Evolutionary conservation across 1,140 invertebrate species (phyloP).

Genomic region (Neelides sp.): DNA sequence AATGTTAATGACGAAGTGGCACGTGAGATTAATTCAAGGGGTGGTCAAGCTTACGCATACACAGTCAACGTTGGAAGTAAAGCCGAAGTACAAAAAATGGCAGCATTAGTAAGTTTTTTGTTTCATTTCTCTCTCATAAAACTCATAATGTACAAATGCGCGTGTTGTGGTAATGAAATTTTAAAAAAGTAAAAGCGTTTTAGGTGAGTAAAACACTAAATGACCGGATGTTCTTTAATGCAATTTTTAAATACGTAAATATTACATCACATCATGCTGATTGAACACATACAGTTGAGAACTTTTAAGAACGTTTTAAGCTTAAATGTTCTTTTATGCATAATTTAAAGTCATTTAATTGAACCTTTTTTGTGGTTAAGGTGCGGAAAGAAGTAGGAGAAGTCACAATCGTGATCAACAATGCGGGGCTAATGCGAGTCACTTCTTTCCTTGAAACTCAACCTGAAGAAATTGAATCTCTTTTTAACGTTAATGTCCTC

Average conservation of each 20-base stretch:
- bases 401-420: slow-evolving; percentile 30
- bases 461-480: slow-evolving; percentile 20
- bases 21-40: slow-evolving; percentile 13
- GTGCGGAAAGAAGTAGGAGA: slow-evolving; percentile 27
- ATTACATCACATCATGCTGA: too few relatives aligned
- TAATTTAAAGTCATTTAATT: too few relatives aligned
- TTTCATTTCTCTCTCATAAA: too few relatives aligned
- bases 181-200: too few relatives aligned
- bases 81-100: slow-evolving; percentile 21
- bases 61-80: slow-evolving; percentile 27
- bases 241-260: too few relatives aligned
- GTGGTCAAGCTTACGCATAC: slow-evolving; percentile 25
- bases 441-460: slow-evolving; percentile 21
- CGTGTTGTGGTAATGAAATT: too few relatives aligned
- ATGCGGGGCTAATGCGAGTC: slow-evolving; percentile 27
- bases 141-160: too few relatives aligned
- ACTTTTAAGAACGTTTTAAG: too few relatives aligned
- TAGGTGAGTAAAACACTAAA: too few relatives aligned
- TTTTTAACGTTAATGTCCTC: slow-evolving; percentile 28
- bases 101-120: slow-evolving; percentile 14
- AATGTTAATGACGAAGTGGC: slow-evolving; percentile 26
- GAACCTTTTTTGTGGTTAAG: slow-evolving; percentile 14
- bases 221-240: too few relatives aligned
- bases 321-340: too few relatives aligned
- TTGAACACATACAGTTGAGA: too few relatives aligned